Conservation (phyloP, 2,113 vertebrate genomes). For the Solea senegalensis region DNA sequence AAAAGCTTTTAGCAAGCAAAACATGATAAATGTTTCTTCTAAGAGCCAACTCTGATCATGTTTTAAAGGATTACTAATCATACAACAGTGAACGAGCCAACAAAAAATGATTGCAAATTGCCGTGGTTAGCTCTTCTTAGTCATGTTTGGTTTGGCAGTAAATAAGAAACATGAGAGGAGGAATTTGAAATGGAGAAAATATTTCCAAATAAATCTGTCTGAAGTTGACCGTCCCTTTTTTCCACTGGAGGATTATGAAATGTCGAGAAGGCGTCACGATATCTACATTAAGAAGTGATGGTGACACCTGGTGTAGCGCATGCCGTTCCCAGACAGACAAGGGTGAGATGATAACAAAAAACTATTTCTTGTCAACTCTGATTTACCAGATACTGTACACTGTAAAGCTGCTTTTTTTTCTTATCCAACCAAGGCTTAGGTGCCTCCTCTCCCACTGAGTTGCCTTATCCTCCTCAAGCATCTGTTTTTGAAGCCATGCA, state of each 20-base stretch:
- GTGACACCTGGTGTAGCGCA: conserved; percentile 16
- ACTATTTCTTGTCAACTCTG: conserved; percentile 56
- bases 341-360: conserved; percentile 38
- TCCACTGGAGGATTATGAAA: not conserved
- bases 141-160: not conserved
- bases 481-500: conserved; percentile 74
- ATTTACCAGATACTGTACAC: conserved; percentile 50
- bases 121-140: not conserved
- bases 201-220: conserved; percentile 3
- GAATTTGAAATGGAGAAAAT: not conserved
- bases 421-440: conserved; percentile 69
- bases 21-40: too few species aligned
- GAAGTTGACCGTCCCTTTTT: not conserved
- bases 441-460: conserved; percentile 67
- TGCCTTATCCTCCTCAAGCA: conserved; percentile 76
- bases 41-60: not conserved
- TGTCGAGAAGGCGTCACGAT: not conserved
- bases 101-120: not conserved
- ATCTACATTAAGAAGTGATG: conserved; percentile 1
- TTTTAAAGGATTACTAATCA: not conserved
- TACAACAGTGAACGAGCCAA: not conserved
- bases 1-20: not conserved
- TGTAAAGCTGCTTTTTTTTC: conserved; percentile 40
- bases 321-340: conserved; percentile 9
- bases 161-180: not conserved